phyloP scores from a whole-genome alignment of 2,888 invertebrate species.

The Agrotis puta region DNA sequence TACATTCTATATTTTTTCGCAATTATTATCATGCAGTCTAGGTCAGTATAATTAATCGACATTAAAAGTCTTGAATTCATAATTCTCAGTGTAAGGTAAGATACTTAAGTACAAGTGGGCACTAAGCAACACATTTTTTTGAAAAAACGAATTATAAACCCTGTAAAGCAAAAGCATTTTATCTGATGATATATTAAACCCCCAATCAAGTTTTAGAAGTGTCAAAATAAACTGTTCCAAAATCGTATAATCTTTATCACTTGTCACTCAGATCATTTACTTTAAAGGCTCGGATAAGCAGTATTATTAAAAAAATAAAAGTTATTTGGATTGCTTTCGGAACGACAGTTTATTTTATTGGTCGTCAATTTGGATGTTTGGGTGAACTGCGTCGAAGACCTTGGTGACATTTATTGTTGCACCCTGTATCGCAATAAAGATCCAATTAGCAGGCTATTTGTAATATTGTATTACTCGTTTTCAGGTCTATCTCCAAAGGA shows the following conservation, averaged over 20 bases:
- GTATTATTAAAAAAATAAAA: slow-evolving; percentile 49
- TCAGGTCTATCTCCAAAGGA: too few relatives aligned
- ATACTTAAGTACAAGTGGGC: too few relatives aligned
- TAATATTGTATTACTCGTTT: not conserved
- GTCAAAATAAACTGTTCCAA: slow-evolving; percentile 48
- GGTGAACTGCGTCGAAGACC: not conserved
- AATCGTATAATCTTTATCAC: slow-evolving; percentile 53
- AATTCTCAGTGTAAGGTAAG: too few relatives aligned
- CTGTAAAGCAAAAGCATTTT: not conserved
- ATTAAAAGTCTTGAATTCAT: not conserved
- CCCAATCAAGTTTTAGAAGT: slow-evolving; percentile 62
- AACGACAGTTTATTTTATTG: slow-evolving; percentile 47
- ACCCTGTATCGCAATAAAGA: not conserved
- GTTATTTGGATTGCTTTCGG: slow-evolving; percentile 50
- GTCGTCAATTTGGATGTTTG: slow-evolving; percentile 47
- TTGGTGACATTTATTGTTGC: slow-evolving; percentile 26
- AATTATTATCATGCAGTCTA: slow-evolving; percentile 41
- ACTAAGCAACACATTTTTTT: too few relatives aligned
- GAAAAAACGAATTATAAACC: too few relatives aligned
- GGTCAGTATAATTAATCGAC: not conserved
- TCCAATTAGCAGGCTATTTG: slow-evolving; percentile 11
- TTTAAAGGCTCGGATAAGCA: slow-evolving; percentile 12
- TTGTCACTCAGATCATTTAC: slow-evolving; percentile 65
- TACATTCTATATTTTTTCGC: slow-evolving; percentile 62
- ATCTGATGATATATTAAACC: too few relatives aligned